Percentiles rank a stretch among this genome's conserved stretches.
Evolutionary conservation across 2,888 invertebrate species (phyloP).

Genomic region (Sinhomidia bicolor): DNA sequence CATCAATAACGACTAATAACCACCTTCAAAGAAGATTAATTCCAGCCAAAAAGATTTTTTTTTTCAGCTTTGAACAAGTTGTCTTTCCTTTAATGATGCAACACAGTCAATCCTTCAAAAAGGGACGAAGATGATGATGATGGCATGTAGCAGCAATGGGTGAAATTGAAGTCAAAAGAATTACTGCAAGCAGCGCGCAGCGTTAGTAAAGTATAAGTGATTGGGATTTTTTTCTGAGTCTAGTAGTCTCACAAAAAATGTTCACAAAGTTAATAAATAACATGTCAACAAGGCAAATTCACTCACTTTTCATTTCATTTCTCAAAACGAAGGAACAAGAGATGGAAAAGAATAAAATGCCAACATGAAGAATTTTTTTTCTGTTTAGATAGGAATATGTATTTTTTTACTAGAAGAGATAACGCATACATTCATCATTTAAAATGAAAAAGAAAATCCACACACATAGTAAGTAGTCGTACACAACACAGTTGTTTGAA

Average conservation of each 20-base stretch:
- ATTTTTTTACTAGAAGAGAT: background rate
- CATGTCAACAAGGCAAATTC: constrained; percentile 44
- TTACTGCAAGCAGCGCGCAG: too few species aligned
- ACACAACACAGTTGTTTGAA: too few species aligned
- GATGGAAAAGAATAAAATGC: constrained; percentile 2
- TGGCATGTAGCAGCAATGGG: background rate
- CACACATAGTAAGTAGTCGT: background rate
- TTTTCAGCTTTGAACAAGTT: background rate
- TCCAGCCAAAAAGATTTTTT: constrained; percentile 18
- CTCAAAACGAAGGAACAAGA: too few species aligned
- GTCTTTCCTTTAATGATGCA: constrained; percentile 31
- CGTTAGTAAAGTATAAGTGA: constrained; percentile 23
- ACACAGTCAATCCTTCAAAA: background rate
- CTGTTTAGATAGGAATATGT: background rate
- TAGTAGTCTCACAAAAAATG: background rate
- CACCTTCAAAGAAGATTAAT: constrained; percentile 44
- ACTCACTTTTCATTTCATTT: constrained; percentile 42
- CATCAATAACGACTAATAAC: constrained; percentile 31
- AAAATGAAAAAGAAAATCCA: constrained; percentile 60
- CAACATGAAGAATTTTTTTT: background rate
- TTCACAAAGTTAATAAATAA: constrained; percentile 44
- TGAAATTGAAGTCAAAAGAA: constrained; percentile 15
- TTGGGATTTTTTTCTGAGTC: background rate
- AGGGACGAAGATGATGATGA: background rate
- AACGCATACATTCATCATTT: constrained; percentile 49